Percentiles rank a stretch among this genome's conserved stretches.
Conservation (phyloP, 1,140 invertebrate genomes). For the Gryon sp. region DNA sequence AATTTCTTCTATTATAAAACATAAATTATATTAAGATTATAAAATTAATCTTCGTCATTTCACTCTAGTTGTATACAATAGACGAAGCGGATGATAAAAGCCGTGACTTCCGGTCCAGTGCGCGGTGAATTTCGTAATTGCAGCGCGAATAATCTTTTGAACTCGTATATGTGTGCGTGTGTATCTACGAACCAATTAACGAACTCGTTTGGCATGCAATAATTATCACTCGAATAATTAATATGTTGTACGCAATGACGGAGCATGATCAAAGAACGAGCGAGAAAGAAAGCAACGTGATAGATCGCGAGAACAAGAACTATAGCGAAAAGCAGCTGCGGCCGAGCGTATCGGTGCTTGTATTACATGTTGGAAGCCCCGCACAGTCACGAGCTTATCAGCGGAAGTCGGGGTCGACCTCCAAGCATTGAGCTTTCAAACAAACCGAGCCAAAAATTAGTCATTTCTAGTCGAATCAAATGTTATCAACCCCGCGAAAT, state of each 20-base stretch:
- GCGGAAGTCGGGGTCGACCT: slow-evolving; percentile 77
- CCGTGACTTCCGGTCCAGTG: slow-evolving; percentile 55
- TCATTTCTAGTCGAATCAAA: slow-evolving; percentile 5
- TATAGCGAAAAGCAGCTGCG: slow-evolving; percentile 53
- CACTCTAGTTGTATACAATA: slow-evolving; percentile 26
- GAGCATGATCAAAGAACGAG: slow-evolving; percentile 32
- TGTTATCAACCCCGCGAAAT: slow-evolving; percentile 40
- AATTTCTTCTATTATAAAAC: slow-evolving; percentile 29
- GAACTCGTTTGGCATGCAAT: slow-evolving; percentile 58
- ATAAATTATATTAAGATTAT: slow-evolving; percentile 39
- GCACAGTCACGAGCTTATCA: slow-evolving; percentile 71
- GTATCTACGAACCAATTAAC: slow-evolving; percentile 61
- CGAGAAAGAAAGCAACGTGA: slow-evolving; percentile 20
- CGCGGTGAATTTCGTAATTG: slow-evolving; percentile 55
- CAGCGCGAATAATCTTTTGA: slow-evolving; percentile 36
- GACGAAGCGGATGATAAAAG: slow-evolving; percentile 48
- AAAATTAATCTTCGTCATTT: slow-evolving; percentile 38
- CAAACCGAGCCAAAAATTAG: slow-evolving; percentile 25
- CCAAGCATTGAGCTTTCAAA: slow-evolving; percentile 45
- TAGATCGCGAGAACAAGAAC: slow-evolving; percentile 49
- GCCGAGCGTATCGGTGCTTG: slow-evolving; percentile 29
- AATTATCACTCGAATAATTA: slow-evolving; percentile 63
- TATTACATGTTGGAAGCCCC: slow-evolving; percentile 41
- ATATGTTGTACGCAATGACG: slow-evolving; percentile 54
- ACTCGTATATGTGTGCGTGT: slow-evolving; percentile 12